These are phyloP conservation scores for Brenthis ino DNA, from an alignment of 2,888 invertebrate species.

Conservation along the genomic window DNA sequence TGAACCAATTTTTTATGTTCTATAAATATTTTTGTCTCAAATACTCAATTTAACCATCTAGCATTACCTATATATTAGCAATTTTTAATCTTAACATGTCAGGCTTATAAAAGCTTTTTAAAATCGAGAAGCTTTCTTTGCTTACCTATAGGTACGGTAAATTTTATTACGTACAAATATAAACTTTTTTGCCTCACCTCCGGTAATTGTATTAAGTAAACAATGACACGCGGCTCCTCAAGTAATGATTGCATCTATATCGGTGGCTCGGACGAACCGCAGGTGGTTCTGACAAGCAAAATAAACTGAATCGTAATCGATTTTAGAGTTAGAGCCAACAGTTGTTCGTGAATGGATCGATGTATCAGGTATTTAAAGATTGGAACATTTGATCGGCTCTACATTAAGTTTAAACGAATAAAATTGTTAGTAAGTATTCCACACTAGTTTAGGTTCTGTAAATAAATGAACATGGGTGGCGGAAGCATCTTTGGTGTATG, in stretches of 20 bases:
- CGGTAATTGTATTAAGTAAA: conserved; percentile 35
- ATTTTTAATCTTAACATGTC: no score
- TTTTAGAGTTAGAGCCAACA: conserved; percentile 67
- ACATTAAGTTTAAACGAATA: conserved; percentile 17
- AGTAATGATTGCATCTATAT: conserved; percentile 73
- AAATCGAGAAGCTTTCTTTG: not conserved
- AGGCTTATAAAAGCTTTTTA: not conserved
- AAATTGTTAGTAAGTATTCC: conserved; percentile 10
- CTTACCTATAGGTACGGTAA: conserved; percentile 6
- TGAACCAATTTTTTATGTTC: no score
- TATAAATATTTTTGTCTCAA: no score
- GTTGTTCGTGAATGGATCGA: conserved; percentile 54
- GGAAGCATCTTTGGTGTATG: not conserved
- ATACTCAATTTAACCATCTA: no score
- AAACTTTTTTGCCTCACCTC: conserved; percentile 27
- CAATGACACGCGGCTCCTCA: conserved; percentile 32
- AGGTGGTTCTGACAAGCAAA: conserved; percentile 77
- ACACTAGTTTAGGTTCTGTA: conserved; percentile 3
- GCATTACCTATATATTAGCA: no score
- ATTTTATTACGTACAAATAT: conserved; percentile 31
- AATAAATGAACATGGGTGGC: conserved; percentile 21
- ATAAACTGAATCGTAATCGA: conserved; percentile 76
- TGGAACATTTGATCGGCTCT: conserved; percentile 14
- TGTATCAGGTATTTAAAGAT: conserved; percentile 41
- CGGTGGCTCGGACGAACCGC: conserved; percentile 64